phyloP scores from a whole-genome alignment of 1,140 invertebrate species.

The Phthorimaea operculella region DNA sequence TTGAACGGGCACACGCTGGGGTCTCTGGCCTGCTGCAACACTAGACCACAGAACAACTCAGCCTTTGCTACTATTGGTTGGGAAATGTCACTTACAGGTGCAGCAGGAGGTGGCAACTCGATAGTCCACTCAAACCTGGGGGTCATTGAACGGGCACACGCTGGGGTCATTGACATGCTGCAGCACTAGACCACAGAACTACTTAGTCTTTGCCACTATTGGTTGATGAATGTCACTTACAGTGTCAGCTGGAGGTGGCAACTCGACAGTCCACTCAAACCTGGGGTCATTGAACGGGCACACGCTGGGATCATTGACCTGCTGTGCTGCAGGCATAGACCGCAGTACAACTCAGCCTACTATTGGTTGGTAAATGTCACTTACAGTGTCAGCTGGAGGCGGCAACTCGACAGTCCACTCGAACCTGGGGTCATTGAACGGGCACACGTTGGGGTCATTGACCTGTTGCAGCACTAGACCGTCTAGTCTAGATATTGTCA shows the following conservation, averaged over 20 bases:
- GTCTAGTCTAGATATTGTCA: constrained; percentile 65
- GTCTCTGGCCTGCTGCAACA: constrained; percentile 61
- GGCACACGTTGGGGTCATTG: constrained; percentile 38
- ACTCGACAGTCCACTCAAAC: constrained; percentile 69
- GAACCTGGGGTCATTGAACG: constrained; percentile 46
- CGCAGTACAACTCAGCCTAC: too few species aligned
- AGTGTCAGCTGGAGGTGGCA: constrained; percentile 37
- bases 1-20: constrained; percentile 36
- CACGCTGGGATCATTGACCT: too few species aligned
- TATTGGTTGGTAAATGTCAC: too few species aligned
- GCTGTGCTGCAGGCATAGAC: constrained; percentile 49
- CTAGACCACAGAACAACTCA: constrained; percentile 70
- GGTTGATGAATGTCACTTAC: constrained; percentile 61
- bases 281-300: too few species aligned
- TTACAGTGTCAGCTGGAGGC: constrained; percentile 8
- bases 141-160: too few species aligned
- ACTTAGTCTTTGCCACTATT: too few species aligned
- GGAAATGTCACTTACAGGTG: too few species aligned
- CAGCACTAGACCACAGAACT: constrained; percentile 71
- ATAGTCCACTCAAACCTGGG: too few species aligned
- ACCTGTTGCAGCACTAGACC: constrained; percentile 67
- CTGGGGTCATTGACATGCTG: constrained; percentile 36
- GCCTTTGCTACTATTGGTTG: too few species aligned
- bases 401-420: constrained; percentile 71
- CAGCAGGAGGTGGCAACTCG: too few species aligned